A percentile compares a stretch with the other conserved stretches of the same genome.
Conservation (phyloP, 2,113 vertebrate genomes). For the Spea multiplicata region DNA sequence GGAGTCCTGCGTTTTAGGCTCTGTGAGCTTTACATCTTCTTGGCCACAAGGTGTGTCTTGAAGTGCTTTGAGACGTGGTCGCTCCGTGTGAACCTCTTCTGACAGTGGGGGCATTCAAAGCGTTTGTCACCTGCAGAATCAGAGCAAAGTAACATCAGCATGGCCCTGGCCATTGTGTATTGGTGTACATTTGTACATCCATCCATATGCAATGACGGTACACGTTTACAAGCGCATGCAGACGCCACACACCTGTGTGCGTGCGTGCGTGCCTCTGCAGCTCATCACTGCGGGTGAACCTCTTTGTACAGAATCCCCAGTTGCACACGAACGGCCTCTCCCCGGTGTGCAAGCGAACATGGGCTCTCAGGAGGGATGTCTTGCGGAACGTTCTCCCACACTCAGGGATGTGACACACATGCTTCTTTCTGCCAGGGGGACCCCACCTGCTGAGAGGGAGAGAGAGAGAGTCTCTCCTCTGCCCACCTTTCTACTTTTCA, state of each 20-base stretch:
- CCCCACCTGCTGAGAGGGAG: slow-evolving; percentile 70
- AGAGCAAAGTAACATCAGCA: slow-evolving; percentile 47
- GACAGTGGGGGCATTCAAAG: slow-evolving; percentile 94
- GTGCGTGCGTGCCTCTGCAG: slow-evolving; percentile 92
- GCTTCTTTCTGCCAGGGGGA: slow-evolving; percentile 91
- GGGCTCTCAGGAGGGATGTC: slow-evolving; percentile 88
- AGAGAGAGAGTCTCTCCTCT: slow-evolving; percentile 33
- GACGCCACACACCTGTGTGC: slow-evolving; percentile 80
- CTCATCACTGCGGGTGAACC: slow-evolving; percentile 93
- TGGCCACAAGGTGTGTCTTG: slow-evolving; percentile 97
- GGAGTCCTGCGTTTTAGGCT: not conserved
- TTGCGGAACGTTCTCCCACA: slow-evolving; percentile 95
- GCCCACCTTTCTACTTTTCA: not conserved
- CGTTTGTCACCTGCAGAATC: slow-evolving; percentile 86
- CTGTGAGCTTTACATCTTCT: slow-evolving; percentile 83
- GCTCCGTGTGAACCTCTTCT: slow-evolving; percentile 97
- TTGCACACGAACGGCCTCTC: slow-evolving; percentile 93
- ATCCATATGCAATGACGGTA: not conserved
- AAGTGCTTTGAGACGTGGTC: slow-evolving; percentile 99
- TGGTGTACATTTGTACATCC: not conserved
- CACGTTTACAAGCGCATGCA: slow-evolving; percentile 17
- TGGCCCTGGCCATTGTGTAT: not conserved
- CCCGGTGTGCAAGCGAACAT: slow-evolving; percentile 91
- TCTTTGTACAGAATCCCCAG: slow-evolving; percentile 95
- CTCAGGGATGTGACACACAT: slow-evolving; percentile 91